Base-by-base conservation (phyloP, 1,140 invertebrate genomes). In the Microplitis demolitor region DNA sequence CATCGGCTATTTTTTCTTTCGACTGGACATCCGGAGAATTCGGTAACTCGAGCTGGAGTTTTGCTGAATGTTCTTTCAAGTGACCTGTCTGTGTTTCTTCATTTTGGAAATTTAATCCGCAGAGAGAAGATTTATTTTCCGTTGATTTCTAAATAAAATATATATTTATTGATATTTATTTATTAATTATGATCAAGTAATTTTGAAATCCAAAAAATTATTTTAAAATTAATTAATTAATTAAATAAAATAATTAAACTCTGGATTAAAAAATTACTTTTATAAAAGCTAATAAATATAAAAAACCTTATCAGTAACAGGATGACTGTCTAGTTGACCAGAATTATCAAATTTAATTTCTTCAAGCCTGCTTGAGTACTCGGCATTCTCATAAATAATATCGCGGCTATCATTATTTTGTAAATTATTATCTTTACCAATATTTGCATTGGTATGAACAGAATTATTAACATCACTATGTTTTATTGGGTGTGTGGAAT, bases 1-100 rank as follows among this genome's bases (percentile, higher is more conserved):
- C 77, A 31, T 80, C 75, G 1, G 84, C 80, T 0, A 77, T 77
- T 4, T 73, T 73, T n/a, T 24, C 71, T n/a, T 68, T 58, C 3
- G 35, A 58, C 3, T 69, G 62, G 33, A 66, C 51, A 31, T 54
- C 70, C n/a, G 53, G 24, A 3, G 37, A n/a, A 11, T 76, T 56
- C 0, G 73, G 4, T 0, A 35, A 66, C 37, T 80, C 66, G 9
- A 78, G 72, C 34, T 77, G 50, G 8, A 80, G 74, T 61, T 69
- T 77, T 3, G 69, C 60, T 9, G 80, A 79, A 31, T 85, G 83
- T 6, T 83, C 77, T 35, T 84, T 84, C 79, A 83, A 79, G 62
- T 84, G 83, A 61, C 78, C 77, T 35, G 81, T 75, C 0, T 80
- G 61, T 9, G 78, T 71, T 13, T 78, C 78, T 0, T 72, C 75